Conservation (phyloP, 2,113 vertebrate species). For the human region GRCh38 chr2:145665501-145666000, state of each 20-base stretch:
- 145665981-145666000: not conserved
- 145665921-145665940: not conserved
- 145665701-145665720: slow-evolving; percentile 15
- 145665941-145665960: not conserved
- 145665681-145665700: slow-evolving; percentile 10
- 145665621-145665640: slow-evolving; percentile 1
- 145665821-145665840: not conserved
- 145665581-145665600: not conserved
- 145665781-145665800: not conserved
- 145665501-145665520: not conserved
- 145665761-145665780: not conserved
- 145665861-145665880: not conserved
- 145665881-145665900: not conserved
- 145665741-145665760: not conserved
- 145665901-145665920: not conserved
- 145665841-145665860: not conserved
- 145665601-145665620: too few relatives aligned
- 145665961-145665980: not conserved
- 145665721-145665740: slow-evolving; percentile 37
- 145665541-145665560: not conserved
- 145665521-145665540: not conserved
- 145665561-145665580: not conserved
- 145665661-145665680: slow-evolving; percentile 30
- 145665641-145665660: not conserved
- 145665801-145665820: too few relatives aligned